Base-by-base conservation (phyloP, 2,113 vertebrate genomes). In the Oncorhynchus kisutch region DNA sequence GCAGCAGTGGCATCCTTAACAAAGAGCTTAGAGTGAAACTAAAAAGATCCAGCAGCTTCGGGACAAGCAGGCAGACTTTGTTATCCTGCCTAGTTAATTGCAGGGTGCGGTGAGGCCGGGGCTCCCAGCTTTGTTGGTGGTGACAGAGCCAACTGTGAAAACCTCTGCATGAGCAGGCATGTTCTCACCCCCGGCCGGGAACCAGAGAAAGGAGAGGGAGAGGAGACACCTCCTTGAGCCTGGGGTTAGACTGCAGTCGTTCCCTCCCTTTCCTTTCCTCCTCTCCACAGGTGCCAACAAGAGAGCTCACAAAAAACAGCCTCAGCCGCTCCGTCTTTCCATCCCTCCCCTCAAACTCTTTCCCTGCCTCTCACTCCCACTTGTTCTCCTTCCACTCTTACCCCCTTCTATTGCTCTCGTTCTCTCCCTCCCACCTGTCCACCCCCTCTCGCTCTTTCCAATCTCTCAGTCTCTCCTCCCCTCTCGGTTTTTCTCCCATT, bases 81-180 rank as follows among this genome's bases (percentile, higher is more conserved):
- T 78, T 74, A 69, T 72, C 49, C 60, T 81, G 80, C 81, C 74
- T 67, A 68, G 48, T 73, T 87, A 86, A 84, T 84, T 82, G 78
- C 73, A 82, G 85, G 84, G 87, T 70, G 80, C 81, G 75, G 84
- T 78, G 74, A 74, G 71, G 71, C 60, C 57, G 16, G 4, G 68
- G 60, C 74, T 75, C 78, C 76, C 76, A 69, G 79, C 80, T 88
- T 68, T 85, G 74, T 77, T 75, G 77, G 67, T 78, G 78, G 78
- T 70, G 72, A 57, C 72, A 77, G 72, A 78, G 75, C 70, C 59
- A 75, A 57, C 77, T 76, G 68, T 72, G 67, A 68, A 18, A 27
- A 18, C 29, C 31, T 31, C 66, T 20, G 68, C 87, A 87, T 76
- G 87, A 76, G 76, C 73, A 12, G 67, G 82, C 85, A 86, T 34